phyloP scores from a whole-genome alignment of 37 sponge, comb jelly and placozoan species.

The Axinella damicornis region DNA sequence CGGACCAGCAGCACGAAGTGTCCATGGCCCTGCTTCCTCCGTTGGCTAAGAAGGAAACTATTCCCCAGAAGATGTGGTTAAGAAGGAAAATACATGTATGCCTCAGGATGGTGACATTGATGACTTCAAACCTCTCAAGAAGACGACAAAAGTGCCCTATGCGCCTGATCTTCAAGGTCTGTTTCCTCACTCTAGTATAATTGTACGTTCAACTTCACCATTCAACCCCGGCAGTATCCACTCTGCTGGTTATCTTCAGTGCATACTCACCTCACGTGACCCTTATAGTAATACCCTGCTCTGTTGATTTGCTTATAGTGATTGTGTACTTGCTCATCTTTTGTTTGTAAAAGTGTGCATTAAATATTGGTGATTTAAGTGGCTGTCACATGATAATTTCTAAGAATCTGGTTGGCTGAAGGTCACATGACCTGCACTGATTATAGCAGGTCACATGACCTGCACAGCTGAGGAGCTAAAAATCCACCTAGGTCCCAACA shows the following conservation, averaged over 20 bases:
- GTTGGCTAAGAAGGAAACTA: not conserved
- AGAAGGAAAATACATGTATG: not conserved
- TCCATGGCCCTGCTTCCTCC: constrained; percentile 36
- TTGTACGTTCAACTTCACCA: constrained; percentile 30
- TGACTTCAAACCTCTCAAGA: not conserved
- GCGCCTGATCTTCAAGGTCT: not conserved
- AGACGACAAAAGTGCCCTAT: constrained; percentile 1
- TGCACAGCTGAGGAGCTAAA: too few species aligned
- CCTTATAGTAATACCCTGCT: too few species aligned
- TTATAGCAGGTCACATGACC: too few species aligned
- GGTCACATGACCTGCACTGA: not conserved
- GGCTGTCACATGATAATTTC: not conserved
- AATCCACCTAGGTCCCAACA: too few species aligned
- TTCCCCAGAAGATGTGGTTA: too few species aligned
- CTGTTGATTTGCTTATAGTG: not conserved
- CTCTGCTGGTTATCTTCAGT: too few species aligned
- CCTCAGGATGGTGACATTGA: not conserved
- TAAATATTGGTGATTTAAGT: not conserved
- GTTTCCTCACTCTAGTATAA: constrained; percentile 27
- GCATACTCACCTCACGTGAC: too few species aligned
- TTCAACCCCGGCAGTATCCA: not conserved
- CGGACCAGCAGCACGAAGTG: constrained; percentile 24
- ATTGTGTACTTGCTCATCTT: not conserved
- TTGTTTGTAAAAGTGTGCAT: not conserved
- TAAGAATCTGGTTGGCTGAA: too few species aligned